Evolutionary conservation across 2,888 invertebrate genomes (phyloP).

Genomic region (Habroteleia sp.): DNA sequence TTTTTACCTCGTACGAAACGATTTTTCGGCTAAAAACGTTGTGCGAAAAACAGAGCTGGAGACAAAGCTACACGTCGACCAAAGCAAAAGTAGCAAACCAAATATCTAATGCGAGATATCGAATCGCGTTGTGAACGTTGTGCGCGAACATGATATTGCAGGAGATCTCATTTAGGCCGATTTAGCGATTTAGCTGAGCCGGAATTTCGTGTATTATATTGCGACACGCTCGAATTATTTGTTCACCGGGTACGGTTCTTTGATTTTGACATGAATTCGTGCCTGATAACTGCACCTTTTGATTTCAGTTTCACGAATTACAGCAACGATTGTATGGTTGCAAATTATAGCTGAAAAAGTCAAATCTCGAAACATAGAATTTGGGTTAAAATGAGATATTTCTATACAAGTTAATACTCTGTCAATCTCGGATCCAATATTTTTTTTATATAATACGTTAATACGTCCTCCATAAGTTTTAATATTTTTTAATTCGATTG

Average conservation of each 20-base stretch:
- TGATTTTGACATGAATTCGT: constrained; percentile 20
- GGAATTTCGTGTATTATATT: constrained; percentile 53
- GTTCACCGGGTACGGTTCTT: constrained; percentile 17
- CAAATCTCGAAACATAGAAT: no score
- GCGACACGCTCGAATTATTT: constrained; percentile 47
- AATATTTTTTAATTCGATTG: no score
- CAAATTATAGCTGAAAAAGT: no score
- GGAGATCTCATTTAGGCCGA: constrained; percentile 52
- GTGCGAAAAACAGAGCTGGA: neutral
- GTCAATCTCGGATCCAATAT: no score
- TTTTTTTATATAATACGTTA: no score
- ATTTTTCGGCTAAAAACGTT: constrained; percentile 21
- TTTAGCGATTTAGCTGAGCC: constrained; percentile 54
- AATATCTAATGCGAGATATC: constrained; percentile 53
- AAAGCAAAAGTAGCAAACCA: constrained; percentile 40
- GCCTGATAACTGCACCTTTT: neutral
- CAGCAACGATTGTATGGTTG: no score
- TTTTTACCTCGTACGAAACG: constrained; percentile 1
- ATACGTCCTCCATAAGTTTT: no score
- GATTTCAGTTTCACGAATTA: constrained; percentile 2
- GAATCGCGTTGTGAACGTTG: constrained; percentile 51
- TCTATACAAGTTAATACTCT: no score
- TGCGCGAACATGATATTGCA: constrained; percentile 51
- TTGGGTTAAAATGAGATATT: no score
- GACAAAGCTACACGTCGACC: constrained; percentile 26